These are phyloP conservation scores for Pipistrellus kuhlii DNA, from an alignment of 2,797 vertebrate genomes.

Conservation along the genomic window DNA sequence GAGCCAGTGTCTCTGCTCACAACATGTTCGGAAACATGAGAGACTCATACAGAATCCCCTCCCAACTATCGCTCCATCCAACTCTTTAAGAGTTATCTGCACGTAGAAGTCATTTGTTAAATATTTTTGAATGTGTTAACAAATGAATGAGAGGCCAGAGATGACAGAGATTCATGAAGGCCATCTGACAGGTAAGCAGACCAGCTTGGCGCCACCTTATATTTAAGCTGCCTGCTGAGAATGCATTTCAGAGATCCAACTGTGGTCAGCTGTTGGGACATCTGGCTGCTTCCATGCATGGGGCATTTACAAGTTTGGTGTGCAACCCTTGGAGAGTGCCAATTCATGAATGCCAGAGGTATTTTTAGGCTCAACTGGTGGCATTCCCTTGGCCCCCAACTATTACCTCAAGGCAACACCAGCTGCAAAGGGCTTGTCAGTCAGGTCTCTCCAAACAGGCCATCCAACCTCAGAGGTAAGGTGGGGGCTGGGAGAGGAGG, in stretches of 20 bases:
- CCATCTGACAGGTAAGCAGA: background rate
- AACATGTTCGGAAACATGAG: background rate
- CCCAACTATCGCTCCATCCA: accelerated
- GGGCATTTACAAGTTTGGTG: background rate
- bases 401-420: background rate
- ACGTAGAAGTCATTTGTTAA: accelerated
- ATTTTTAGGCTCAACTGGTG: constrained; percentile 42
- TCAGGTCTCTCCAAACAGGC: background rate
- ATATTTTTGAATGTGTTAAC: accelerated
- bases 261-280: background rate
- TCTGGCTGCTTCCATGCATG: background rate
- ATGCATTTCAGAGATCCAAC: background rate
- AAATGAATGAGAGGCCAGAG: background rate
- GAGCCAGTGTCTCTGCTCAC: accelerated
- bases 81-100: background rate
- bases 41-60: accelerated
- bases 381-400: background rate
- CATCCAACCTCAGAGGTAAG: too few relatives aligned
- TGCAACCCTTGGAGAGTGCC: background rate
- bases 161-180: accelerated
- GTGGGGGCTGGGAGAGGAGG: too few relatives aligned
- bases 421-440: background rate
- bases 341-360: background rate
- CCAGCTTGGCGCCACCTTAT: too few relatives aligned
- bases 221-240: background rate